A percentile compares a stretch with the other conserved stretches of the same genome.
phyloP scores from a whole-genome alignment of 2,888 invertebrate species.

The Galerucella pusilla region DNA sequence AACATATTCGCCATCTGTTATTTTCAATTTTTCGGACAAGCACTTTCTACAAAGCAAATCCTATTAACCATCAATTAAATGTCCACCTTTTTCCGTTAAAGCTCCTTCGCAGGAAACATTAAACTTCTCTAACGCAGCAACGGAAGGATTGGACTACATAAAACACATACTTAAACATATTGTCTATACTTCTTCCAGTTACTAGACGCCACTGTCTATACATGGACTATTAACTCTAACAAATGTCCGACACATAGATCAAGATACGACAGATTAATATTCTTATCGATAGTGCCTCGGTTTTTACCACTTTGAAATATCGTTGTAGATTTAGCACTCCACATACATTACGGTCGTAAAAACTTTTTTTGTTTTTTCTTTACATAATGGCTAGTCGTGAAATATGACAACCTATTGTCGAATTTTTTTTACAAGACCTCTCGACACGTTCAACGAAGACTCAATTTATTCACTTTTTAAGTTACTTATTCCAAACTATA shows the following conservation, averaged over 20 bases:
- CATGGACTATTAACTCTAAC: constrained; percentile 14
- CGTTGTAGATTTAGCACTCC: constrained; percentile 52
- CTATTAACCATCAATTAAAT: too few relatives aligned
- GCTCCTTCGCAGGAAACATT: too few relatives aligned
- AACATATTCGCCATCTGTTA: too few relatives aligned
- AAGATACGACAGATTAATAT: constrained; percentile 48
- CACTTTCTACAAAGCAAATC: too few relatives aligned
- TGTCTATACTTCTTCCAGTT: background rate
- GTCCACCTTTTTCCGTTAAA: too few relatives aligned
- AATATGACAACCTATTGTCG: constrained; percentile 22
- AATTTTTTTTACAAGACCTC: constrained; percentile 2
- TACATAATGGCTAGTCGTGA: constrained; percentile 21
- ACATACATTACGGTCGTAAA: constrained; percentile 48
- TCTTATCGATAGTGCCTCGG: constrained; percentile 45
- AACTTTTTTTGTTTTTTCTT: constrained; percentile 27
- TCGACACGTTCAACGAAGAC: too few relatives aligned
- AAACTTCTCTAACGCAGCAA: too few relatives aligned
- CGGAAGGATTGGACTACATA: background rate
- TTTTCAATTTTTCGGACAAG: too few relatives aligned
- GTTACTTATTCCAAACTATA: too few relatives aligned
- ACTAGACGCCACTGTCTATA: constrained; percentile 13
- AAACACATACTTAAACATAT: background rate
- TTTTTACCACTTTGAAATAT: constrained; percentile 52
- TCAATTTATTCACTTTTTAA: too few relatives aligned
- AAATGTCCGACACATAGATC: constrained; percentile 32